Percentiles rank a stretch among this genome's conserved stretches.
Conservation (phyloP, 2,888 invertebrate species). For the Cactoblastis cactorum region DNA sequence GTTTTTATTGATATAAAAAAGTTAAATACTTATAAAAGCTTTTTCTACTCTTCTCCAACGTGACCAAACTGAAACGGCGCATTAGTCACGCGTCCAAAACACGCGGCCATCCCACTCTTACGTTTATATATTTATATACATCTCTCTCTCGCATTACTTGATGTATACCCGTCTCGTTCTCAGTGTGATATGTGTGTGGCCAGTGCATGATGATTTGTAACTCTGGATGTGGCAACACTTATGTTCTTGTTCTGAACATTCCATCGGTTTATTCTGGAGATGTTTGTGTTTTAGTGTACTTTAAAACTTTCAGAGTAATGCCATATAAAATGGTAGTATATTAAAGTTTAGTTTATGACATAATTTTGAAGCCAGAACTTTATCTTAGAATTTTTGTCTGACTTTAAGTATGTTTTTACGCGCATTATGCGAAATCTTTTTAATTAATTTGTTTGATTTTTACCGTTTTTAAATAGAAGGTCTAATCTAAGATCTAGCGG, state of each 20-base stretch:
- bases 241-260: background rate
- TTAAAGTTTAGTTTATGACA: too few species aligned
- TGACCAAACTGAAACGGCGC: constrained; percentile 21
- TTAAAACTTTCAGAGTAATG: too few species aligned
- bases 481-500: too few species aligned
- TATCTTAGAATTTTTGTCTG: too few species aligned
- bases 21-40: too few species aligned
- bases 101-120: constrained; percentile 4
- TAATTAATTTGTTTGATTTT: too few species aligned
- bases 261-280: background rate
- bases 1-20: too few species aligned
- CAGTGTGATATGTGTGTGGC: background rate
- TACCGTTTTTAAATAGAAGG: too few species aligned
- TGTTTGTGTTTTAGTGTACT: background rate
- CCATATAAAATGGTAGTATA: too few species aligned
- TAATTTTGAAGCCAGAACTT: too few species aligned
- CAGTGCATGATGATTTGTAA: background rate
- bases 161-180: constrained; percentile 1
- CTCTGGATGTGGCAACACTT: background rate
- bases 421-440: too few species aligned
- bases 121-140: background rate
- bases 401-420: too few species aligned
- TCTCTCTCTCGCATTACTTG: background rate
- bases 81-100: constrained; percentile 18
- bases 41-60: constrained; percentile 3